Percentiles rank a stretch among this genome's conserved stretches.
Conservation (phyloP, 2,113 vertebrate genomes). For the Muntiacus muntjak region DNA sequence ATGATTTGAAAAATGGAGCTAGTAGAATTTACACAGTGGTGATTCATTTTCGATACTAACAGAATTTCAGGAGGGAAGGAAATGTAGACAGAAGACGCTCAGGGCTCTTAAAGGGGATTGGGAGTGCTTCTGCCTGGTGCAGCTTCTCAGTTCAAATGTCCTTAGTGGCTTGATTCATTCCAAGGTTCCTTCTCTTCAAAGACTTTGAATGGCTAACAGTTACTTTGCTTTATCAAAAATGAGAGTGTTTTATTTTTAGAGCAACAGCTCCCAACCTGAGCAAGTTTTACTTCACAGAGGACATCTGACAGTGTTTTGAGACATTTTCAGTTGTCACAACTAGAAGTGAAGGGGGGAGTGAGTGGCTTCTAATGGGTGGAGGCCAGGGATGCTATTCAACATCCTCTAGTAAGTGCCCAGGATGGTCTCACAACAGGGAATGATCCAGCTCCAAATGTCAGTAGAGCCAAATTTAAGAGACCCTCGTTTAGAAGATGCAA, state of each 20-base stretch:
- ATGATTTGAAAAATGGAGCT: neutral
- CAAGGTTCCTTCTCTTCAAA: neutral
- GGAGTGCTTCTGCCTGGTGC: neutral
- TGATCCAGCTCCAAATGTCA: neutral
- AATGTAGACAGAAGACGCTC: neutral
- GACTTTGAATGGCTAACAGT: neutral
- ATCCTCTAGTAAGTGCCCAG: neutral
- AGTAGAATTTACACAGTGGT: neutral
- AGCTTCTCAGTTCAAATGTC: neutral
- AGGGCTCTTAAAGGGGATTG: neutral
- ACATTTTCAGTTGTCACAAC: neutral
- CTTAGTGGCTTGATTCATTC: neutral
- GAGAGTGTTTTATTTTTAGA: neutral
- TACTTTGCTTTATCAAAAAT: neutral
- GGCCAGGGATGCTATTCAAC: neutral
- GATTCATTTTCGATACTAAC: neutral
- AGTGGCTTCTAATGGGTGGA: neutral
- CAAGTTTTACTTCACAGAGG: neutral
- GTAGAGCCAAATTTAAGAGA: neutral
- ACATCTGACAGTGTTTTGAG: neutral
- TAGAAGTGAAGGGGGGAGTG: neutral
- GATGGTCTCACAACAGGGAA: neutral
- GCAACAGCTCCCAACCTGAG: neutral
- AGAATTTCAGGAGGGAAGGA: neutral
- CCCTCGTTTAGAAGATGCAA: neutral